These are phyloP conservation scores for Apodemus sylvaticus DNA, from an alignment of 2,113 vertebrate species.

Conservation along the genomic window DNA sequence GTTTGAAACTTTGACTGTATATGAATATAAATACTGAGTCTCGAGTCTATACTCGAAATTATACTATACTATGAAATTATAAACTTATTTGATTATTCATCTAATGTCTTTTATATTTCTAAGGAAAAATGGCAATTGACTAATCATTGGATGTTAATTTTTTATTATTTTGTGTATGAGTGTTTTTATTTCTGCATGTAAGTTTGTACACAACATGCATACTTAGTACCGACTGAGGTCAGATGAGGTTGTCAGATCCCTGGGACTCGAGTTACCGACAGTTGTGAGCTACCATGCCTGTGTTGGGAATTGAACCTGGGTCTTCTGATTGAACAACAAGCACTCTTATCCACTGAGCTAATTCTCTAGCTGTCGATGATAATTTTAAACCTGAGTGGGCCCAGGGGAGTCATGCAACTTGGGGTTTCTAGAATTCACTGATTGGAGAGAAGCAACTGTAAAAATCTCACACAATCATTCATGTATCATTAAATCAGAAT, in stretches of 20 bases:
- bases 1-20: not conserved
- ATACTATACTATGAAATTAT: not conserved
- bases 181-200: not conserved
- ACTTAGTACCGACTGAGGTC: not conserved
- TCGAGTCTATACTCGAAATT: not conserved
- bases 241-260: not conserved
- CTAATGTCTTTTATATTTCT: not conserved
- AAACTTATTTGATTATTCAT: not conserved
- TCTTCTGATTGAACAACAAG: not conserved
- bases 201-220: not conserved
- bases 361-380: not conserved
- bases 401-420: not conserved
- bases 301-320: not conserved
- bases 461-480: not conserved
- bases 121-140: not conserved
- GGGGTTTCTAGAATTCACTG: not conserved
- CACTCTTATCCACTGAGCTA: not conserved
- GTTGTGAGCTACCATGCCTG: not conserved
- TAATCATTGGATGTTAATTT: not conserved
- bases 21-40: not conserved
- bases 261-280: not conserved
- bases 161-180: not conserved
- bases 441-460: not conserved
- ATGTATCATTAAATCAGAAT: not conserved
- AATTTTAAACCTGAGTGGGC: constrained; percentile 12